Evolutionary conservation across 2,888 invertebrate species (phyloP).

Genomic region (Oxystoma pomonae): DNA sequence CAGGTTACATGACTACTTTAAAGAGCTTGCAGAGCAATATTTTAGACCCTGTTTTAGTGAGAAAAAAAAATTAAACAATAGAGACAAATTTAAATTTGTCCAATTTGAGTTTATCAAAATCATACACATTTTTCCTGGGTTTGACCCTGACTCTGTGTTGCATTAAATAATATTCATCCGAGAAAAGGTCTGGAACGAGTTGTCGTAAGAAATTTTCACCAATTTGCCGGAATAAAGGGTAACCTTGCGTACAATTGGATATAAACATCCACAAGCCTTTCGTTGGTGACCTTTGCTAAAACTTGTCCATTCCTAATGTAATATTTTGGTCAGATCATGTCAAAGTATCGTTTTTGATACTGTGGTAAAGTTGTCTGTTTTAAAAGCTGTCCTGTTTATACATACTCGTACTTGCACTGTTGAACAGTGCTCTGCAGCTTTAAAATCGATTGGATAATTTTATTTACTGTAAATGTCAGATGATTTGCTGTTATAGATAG

Average conservation of each 20-base stretch:
- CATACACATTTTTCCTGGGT: too few species aligned
- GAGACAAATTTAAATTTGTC: too few species aligned
- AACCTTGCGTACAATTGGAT: background rate
- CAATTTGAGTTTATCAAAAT: too few species aligned
- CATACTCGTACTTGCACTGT: background rate
- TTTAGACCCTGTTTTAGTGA: too few species aligned
- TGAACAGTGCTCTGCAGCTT: background rate
- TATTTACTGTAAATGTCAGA: slow-evolving; percentile 6
- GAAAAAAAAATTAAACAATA: too few species aligned
- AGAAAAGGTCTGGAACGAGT: background rate
- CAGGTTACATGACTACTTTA: too few species aligned
- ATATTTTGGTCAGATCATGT: background rate
- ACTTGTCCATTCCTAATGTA: background rate
- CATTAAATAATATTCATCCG: background rate
- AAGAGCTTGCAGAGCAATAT: too few species aligned
- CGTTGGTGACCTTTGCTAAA: background rate
- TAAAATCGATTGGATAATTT: background rate
- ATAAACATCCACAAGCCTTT: background rate
- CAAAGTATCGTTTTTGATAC: background rate
- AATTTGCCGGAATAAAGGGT: background rate
- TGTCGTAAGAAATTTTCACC: background rate
- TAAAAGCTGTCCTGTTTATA: background rate
- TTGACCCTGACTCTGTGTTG: background rate
- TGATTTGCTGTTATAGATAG: too few species aligned
- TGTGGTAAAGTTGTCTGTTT: background rate